A percentile compares a stretch with the other conserved stretches of the same genome.
These are phyloP conservation scores for Drosophila recens DNA, from an alignment of 2,888 invertebrate species.

Conservation along the genomic window DNA sequence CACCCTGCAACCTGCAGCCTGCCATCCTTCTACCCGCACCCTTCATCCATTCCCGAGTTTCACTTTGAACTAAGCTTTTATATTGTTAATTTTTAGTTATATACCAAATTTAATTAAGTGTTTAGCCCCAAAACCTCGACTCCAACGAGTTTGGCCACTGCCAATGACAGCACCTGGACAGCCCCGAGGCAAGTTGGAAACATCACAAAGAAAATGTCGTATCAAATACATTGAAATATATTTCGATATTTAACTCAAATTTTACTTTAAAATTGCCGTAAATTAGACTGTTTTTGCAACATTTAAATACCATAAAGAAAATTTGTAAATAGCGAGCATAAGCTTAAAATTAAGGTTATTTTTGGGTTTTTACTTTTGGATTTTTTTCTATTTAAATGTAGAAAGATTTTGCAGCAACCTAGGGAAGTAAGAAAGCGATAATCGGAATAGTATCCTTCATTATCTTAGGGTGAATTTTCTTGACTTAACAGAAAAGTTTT, in stretches of 20 bases:
- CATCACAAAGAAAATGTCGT: slow-evolving; percentile 9
- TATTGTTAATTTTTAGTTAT: slow-evolving; percentile 45
- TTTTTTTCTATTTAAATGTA: too few species aligned
- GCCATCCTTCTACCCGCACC: neutral
- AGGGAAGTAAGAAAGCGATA: too few species aligned
- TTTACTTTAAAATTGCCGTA: neutral
- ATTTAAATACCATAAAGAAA: too few species aligned
- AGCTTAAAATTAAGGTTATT: too few species aligned
- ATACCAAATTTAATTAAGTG: slow-evolving; percentile 35
- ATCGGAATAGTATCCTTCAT: too few species aligned
- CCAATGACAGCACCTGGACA: slow-evolving; percentile 24
- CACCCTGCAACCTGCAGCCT: neutral
- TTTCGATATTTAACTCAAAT: neutral
- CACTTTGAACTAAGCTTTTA: slow-evolving; percentile 40
- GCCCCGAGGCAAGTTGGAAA: slow-evolving; percentile 3
- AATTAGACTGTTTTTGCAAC: neutral
- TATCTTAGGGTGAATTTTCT: too few species aligned
- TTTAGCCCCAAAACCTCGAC: slow-evolving; percentile 3
- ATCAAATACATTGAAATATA: slow-evolving; percentile 2
- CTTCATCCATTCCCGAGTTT: slow-evolving; percentile 21
- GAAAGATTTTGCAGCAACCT: too few species aligned
- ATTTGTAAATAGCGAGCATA: too few species aligned
- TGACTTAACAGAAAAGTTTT: too few species aligned
- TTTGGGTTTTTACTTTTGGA: too few species aligned
- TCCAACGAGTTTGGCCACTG: slow-evolving; percentile 7